Evolutionary conservation across 2,113 vertebrate species (phyloP).

Genomic region (Romanogobio albipinnatus): DNA sequence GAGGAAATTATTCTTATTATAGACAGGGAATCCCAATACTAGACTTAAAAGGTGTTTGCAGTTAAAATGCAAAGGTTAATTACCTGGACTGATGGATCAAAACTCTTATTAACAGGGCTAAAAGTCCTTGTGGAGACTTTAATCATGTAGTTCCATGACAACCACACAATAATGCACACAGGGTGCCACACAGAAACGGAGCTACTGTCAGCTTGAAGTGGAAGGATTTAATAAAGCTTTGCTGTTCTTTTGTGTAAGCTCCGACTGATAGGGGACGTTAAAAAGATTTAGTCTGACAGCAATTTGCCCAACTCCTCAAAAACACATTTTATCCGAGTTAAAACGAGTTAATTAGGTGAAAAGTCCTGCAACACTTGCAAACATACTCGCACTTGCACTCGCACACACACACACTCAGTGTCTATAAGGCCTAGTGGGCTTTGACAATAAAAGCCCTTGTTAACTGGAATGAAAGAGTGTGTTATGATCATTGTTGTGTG

Average conservation of each 20-base stretch:
- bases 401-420: slow-evolving; percentile 42
- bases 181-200: slow-evolving; percentile 3
- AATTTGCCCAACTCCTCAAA: slow-evolving; percentile 13
- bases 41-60: background rate
- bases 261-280: slow-evolving; percentile 18
- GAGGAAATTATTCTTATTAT: too few species aligned
- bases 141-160: slow-evolving; percentile 43
- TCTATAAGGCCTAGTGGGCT: slow-evolving; percentile 20
- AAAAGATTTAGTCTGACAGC: slow-evolving; percentile 17
- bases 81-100: background rate
- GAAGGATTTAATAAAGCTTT: slow-evolving; percentile 35
- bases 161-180: background rate
- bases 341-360: slow-evolving; percentile 42
- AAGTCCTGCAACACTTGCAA: slow-evolving; percentile 29
- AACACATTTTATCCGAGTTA: slow-evolving; percentile 26
- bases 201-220: slow-evolving; percentile 16
- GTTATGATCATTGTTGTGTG: slow-evolving; percentile 34
- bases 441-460: slow-evolving; percentile 45
- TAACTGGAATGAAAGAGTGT: slow-evolving; percentile 21
- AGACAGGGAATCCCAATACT: background rate
- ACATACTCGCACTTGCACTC: slow-evolving; percentile 41
- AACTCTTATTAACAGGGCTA: slow-evolving; percentile 16
- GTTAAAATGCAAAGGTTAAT: background rate
- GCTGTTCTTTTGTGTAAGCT: slow-evolving; percentile 28
- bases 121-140: background rate